Conservation (phyloP, 2,113 vertebrate genomes). For the Nansenia antarctica region DNA sequence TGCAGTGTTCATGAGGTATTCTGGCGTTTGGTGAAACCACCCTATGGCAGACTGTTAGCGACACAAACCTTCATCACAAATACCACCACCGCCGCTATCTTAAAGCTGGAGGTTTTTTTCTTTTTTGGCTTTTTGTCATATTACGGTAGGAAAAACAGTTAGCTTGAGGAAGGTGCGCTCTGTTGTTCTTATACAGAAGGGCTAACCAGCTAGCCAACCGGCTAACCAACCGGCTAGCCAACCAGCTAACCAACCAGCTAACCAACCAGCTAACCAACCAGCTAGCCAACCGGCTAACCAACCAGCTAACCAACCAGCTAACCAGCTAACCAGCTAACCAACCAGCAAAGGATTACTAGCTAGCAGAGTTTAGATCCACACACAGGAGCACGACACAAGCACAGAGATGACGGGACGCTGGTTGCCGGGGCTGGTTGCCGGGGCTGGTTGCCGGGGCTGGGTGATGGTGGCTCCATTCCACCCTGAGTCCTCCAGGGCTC, state of each 20-base stretch:
- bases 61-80: slow-evolving; percentile 64
- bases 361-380: slow-evolving; percentile 30
- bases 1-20: slow-evolving; percentile 71
- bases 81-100: slow-evolving; percentile 65
- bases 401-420: slow-evolving; percentile 43
- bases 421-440: slow-evolving; percentile 5
- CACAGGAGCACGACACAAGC: slow-evolving; percentile 41
- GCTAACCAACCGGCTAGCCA: too few species aligned
- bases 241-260: slow-evolving; percentile 18
- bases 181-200: slow-evolving; percentile 29
- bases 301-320: slow-evolving; percentile 13
- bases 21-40: slow-evolving; percentile 66
- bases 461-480: neutral
- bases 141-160: slow-evolving; percentile 66
- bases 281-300: slow-evolving; percentile 16
- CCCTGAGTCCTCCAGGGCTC: neutral
- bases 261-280: slow-evolving; percentile 11
- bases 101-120: slow-evolving; percentile 71
- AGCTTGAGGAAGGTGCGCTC: slow-evolving; percentile 34
- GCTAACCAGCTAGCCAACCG: slow-evolving; percentile 17
- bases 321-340: slow-evolving; percentile 15
- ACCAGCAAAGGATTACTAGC: slow-evolving; percentile 24
- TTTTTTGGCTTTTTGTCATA: slow-evolving; percentile 52
- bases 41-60: slow-evolving; percentile 63
- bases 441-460: too few species aligned